Conservation (phyloP, 53 echinoderm and acorn worm genomes). For the Stichopus horrens region DNA sequence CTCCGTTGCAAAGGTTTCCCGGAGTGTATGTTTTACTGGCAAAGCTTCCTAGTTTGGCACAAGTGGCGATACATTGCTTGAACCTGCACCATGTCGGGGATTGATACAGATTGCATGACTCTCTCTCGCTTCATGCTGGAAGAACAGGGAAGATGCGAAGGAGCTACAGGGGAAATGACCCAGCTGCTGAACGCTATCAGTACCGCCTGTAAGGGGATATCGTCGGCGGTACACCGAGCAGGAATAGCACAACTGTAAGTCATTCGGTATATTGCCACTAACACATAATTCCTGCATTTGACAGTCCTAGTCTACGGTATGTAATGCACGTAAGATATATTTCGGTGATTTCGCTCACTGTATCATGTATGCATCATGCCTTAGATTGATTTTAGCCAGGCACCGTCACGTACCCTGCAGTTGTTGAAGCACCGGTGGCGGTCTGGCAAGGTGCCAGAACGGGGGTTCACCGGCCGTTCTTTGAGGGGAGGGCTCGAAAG, state of each 20-base stretch:
- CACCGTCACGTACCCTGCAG: no score
- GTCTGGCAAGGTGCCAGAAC: no score
- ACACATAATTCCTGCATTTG: not conserved
- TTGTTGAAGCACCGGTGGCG: no score
- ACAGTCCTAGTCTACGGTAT: not conserved
- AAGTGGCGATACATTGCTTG: not conserved
- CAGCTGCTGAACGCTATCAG: conserved; percentile 84
- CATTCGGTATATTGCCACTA: not conserved
- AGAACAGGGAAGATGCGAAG: conserved; percentile 81
- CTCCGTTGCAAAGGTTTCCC: not conserved
- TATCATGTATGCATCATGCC: no score
- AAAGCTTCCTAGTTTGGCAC: not conserved
- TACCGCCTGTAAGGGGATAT: conserved; percentile 88
- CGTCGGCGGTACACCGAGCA: conserved; percentile 85
- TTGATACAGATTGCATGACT: conserved; percentile 96
- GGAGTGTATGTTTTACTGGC: not conserved
- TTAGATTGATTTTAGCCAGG: no score
- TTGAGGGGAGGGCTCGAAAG: not conserved
- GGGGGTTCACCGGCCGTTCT: not conserved
- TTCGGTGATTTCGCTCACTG: not conserved
- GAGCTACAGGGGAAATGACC: conserved; percentile 94
- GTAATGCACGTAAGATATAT: not conserved
- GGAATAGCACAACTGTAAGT: conserved; percentile 96
- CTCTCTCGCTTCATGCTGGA: conserved; percentile 94
- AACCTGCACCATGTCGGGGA: conserved; percentile 33